A percentile compares a stretch with the other conserved stretches of the same genome.
phyloP scores from a whole-genome alignment of 2,113 vertebrate species.

The Nyctibius bracteatus region DNA sequence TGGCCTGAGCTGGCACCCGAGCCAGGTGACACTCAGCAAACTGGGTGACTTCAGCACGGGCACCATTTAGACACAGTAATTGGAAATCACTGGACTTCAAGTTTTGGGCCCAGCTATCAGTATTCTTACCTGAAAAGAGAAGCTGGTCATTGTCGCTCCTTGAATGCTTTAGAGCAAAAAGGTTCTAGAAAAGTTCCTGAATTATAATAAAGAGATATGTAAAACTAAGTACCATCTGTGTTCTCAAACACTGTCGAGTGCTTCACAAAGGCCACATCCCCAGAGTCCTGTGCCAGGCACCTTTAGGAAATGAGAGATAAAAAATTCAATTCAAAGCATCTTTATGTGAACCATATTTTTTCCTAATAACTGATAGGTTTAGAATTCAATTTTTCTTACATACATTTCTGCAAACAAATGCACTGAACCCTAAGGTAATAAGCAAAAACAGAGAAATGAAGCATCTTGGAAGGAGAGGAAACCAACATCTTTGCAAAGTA shows the following conservation, averaged over 20 bases:
- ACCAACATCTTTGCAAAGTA: background rate
- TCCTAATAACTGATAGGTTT: background rate
- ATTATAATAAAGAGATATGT: background rate
- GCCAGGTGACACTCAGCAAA: slow-evolving; percentile 86
- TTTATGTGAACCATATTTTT: background rate
- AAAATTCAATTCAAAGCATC: background rate
- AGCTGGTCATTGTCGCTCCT: background rate
- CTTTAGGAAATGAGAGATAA: slow-evolving; percentile 60
- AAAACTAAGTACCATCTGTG: slow-evolving; percentile 79
- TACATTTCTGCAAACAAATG: background rate
- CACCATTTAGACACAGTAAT: slow-evolving; percentile 86
- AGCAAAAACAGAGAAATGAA: background rate
- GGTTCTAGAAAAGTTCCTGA: background rate
- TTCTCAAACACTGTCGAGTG: slow-evolving; percentile 90
- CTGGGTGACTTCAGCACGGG: slow-evolving; percentile 83
- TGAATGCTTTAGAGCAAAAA: background rate
- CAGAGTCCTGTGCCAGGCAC: slow-evolving; percentile 79
- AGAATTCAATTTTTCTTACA: background rate
- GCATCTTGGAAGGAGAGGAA: background rate
- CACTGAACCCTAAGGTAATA: background rate
- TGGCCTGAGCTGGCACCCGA: slow-evolving; percentile 83
- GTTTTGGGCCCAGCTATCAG: slow-evolving; percentile 76
- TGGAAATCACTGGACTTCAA: slow-evolving; percentile 82
- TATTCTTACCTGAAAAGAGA: slow-evolving; percentile 76
- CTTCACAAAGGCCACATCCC: slow-evolving; percentile 93